Base-by-base conservation (phyloP, 2,888 invertebrate species). In the Nymphalis urticae region DNA sequence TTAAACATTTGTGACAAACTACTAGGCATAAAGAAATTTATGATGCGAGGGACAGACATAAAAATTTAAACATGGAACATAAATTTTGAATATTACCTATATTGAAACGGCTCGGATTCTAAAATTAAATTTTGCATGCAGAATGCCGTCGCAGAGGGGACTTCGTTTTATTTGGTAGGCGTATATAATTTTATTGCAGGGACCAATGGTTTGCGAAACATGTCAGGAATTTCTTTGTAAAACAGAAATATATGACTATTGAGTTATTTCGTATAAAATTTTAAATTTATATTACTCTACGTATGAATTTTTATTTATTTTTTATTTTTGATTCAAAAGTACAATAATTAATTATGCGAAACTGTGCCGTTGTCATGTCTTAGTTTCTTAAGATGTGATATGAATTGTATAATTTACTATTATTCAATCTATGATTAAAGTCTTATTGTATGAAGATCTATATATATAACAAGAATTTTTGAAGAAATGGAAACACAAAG, bases 91-190 rank as follows among this genome's bases (percentile, higher is more conserved):
- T 88, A 90, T 90, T 90, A 88, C 92, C 92, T 92, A 92, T 92
- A 92, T 90, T 89, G 91, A 85, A 89, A 85, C 85, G 87, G 82
- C 82, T 83, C 79, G 87, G 87, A 89, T 89, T 90, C 85, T 90
- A 90, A 92, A 92, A 92, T 92, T 92, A 85, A 92, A 89, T 92
- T 92, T 88, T 87, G 92, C 91, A 92, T 92, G 90, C 92, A 87
- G 88, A 91, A 90, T 78, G 84, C 76, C 82, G 85, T 73, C 81
- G 83, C 77, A 81, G 75, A 75, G 76, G 74, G 76, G 79, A 81
- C 85, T 85, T 75, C 81, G 83, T 83, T 88, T 89, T 92, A 92
- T 92, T 92, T 88, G 86, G 92, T 87, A 92, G 92, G 92, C 92
- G 92, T 92, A 90, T 90, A 92, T 92, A 92, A 92, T 92, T 92